These are phyloP conservation scores for Trochalopteron elliotii DNA, from an alignment of 2,113 vertebrate genomes.

Conservation along the genomic window DNA sequence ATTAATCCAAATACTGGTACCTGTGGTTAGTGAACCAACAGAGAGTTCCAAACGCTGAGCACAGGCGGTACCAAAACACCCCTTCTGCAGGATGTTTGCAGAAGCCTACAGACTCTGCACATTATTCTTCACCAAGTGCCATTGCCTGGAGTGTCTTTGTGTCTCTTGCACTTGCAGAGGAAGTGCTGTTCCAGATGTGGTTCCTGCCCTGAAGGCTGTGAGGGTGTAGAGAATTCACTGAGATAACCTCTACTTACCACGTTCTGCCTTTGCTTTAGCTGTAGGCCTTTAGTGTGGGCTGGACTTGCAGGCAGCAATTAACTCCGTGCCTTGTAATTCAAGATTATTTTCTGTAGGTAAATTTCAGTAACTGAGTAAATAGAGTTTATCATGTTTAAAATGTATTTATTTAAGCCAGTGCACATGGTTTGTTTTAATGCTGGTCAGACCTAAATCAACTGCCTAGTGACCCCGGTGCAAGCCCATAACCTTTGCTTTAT, in stretches of 20 bases:
- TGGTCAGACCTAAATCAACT: not conserved
- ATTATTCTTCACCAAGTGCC: conserved; percentile 42
- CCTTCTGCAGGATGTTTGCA: not conserved
- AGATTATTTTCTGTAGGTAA: conserved; percentile 37
- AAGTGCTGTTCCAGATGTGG: not conserved
- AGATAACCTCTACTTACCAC: conserved; percentile 1
- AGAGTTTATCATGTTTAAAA: conserved; percentile 40
- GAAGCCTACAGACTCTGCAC: not conserved
- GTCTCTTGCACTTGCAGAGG: not conserved
- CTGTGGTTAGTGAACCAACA: not conserved
- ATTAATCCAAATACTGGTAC: not conserved
- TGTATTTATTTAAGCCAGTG: conserved; percentile 59
- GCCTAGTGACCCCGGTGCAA: not conserved
- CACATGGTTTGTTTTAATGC: not conserved
- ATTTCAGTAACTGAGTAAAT: conserved; percentile 34
- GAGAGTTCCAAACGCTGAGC: rapidly evolving
- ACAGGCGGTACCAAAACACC: not conserved
- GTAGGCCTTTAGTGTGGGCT: not conserved
- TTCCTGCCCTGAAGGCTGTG: not conserved
- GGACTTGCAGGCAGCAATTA: conserved; percentile 17
- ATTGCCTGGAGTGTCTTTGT: not conserved
- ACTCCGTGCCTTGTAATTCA: conserved; percentile 56
- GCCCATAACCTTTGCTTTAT: conserved; percentile 22
- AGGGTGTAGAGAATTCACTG: not conserved
- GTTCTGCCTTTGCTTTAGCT: not conserved